Conservation (phyloP, 1,140 invertebrate genomes). For the Calliphora vicina region DNA sequence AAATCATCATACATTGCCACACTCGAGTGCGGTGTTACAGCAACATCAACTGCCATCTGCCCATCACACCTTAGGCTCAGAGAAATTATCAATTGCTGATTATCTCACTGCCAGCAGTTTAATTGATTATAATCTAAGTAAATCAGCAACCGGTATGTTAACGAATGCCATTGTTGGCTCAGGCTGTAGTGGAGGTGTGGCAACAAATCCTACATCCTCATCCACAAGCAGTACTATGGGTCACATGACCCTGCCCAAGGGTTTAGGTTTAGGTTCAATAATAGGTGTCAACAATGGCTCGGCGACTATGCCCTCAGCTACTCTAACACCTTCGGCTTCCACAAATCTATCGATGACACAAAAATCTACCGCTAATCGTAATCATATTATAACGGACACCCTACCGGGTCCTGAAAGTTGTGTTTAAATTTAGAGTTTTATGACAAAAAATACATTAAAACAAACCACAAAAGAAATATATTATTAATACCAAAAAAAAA, state of each 20-base stretch:
- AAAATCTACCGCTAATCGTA: conserved; percentile 62
- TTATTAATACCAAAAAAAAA: not conserved
- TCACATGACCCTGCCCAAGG: conserved; percentile 59
- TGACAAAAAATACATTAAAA: not conserved
- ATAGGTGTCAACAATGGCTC: conserved; percentile 40
- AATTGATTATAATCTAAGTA: conserved; percentile 61
- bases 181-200: not conserved
- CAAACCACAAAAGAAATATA: not conserved
- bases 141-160: conserved; percentile 42
- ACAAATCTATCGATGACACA: conserved; percentile 53
- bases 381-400: conserved; percentile 75
- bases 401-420: conserved; percentile 80
- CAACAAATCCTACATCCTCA: not conserved
- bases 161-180: conserved; percentile 18
- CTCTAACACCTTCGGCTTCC: conserved; percentile 44
- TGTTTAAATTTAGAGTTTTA: conserved; percentile 66
- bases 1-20: conserved; percentile 40
- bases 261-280: conserved; percentile 47
- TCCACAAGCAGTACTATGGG: conserved; percentile 14
- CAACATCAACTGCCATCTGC: conserved; percentile 33
- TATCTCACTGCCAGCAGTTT: conserved; percentile 60
- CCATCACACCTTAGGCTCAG: conserved; percentile 33
- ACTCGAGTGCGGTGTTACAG: conserved; percentile 21
- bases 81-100: conserved; percentile 53
- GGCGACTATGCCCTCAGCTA: conserved; percentile 28